phyloP scores from a whole-genome alignment of 2,888 invertebrate species.

The Drosophila anceps region DNA sequence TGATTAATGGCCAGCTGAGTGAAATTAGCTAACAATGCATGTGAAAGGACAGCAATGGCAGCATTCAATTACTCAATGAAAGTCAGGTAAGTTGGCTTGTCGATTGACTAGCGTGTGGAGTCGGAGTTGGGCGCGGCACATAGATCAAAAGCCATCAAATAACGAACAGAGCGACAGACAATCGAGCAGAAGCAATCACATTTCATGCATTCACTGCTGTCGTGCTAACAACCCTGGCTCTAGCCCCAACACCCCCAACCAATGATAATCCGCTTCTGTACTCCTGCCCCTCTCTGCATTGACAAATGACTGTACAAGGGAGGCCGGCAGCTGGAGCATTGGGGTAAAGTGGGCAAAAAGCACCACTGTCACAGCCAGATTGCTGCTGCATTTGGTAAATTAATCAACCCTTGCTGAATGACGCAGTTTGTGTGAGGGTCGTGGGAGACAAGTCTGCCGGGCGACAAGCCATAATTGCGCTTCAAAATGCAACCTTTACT shows the following conservation, averaged over 20 bases:
- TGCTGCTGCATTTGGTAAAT: slow-evolving; percentile 65
- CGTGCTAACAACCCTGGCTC: slow-evolving; percentile 35
- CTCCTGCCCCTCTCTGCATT: slow-evolving; percentile 5
- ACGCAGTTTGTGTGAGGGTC: not conserved
- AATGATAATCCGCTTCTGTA: slow-evolving; percentile 4
- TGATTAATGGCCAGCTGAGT: slow-evolving; percentile 24
- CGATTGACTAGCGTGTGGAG: not conserved
- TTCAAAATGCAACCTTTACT: slow-evolving; percentile 55
- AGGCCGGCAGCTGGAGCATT: not conserved
- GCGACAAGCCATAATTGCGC: slow-evolving; percentile 68
- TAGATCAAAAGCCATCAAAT: slow-evolving; percentile 66
- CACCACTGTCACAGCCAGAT: slow-evolving; percentile 52
- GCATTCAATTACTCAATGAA: slow-evolving; percentile 69
- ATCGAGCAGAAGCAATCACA: slow-evolving; percentile 62
- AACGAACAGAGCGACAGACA: slow-evolving; percentile 31
- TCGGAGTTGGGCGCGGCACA: slow-evolving; percentile 13
- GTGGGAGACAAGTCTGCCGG: slow-evolving; percentile 25
- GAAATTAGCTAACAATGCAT: slow-evolving; percentile 24
- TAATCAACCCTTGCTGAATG: slow-evolving; percentile 71
- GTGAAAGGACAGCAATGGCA: slow-evolving; percentile 16
- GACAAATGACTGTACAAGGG: slow-evolving; percentile 36
- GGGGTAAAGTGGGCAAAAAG: slow-evolving; percentile 8
- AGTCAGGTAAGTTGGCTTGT: slow-evolving; percentile 36
- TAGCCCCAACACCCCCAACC: slow-evolving; percentile 7
- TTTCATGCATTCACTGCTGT: slow-evolving; percentile 47